A percentile compares a stretch with the other conserved stretches of the same genome.
Conservation (phyloP, 1,140 invertebrate species). For the Drosophila yakuba region DNA sequence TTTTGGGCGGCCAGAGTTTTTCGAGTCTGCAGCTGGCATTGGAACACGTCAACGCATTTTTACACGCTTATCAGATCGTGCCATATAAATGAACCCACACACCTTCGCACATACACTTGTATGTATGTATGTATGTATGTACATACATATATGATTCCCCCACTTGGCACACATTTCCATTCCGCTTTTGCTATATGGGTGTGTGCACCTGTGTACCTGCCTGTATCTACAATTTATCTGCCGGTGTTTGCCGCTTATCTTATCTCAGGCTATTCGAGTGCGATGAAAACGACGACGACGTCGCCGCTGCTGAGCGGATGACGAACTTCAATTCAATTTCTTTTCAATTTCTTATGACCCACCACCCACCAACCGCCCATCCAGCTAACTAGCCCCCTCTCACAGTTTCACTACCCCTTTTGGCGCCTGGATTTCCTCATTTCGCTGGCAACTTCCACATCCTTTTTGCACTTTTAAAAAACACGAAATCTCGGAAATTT, state of each 20-base stretch:
- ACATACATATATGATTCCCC: constrained; percentile 1
- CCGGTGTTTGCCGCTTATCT: constrained; percentile 60
- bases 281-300: constrained; percentile 28
- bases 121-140: neutral
- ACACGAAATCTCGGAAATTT: too few species aligned
- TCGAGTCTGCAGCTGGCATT: constrained; percentile 45
- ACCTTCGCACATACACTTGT: too few species aligned
- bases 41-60: constrained; percentile 62
- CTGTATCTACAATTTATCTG: constrained; percentile 62
- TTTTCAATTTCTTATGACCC: constrained; percentile 68
- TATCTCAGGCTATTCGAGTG: constrained; percentile 47
- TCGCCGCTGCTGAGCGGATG: constrained; percentile 21
- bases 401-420: neutral
- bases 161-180: constrained; percentile 46
- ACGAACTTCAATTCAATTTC: constrained; percentile 77
- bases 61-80: constrained; percentile 58
- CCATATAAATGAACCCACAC: constrained; percentile 27
- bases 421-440: neutral
- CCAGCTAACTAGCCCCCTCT: neutral
- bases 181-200: constrained; percentile 6
- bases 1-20: constrained; percentile 12
- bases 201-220: neutral
- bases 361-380: neutral
- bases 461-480: neutral
- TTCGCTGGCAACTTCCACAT: neutral